Conservation (phyloP, 2,888 invertebrate species). For the Eupithecia pulchellata region DNA sequence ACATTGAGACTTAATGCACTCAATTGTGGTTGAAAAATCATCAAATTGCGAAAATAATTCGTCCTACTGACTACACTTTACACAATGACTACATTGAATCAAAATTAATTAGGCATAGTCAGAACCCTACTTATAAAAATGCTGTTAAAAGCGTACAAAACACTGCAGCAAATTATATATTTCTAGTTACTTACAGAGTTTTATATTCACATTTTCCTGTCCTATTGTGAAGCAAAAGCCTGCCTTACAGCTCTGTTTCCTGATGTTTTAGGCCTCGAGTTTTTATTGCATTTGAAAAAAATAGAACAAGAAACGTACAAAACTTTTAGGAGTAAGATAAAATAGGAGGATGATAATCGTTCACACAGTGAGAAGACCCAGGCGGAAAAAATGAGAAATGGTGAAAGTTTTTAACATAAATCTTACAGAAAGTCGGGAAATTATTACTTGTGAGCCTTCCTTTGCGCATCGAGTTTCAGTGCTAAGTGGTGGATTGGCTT, state of each 20-base stretch:
- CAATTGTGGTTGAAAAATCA: background rate
- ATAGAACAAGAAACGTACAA: conserved; percentile 54
- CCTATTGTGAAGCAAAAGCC: background rate
- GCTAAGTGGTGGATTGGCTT: conserved; percentile 43
- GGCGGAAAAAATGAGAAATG: conserved; percentile 77
- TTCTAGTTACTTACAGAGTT: conserved; percentile 42
- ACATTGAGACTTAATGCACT: background rate
- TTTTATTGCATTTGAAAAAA: conserved; percentile 50
- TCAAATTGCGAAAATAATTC: background rate
- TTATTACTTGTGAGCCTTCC: conserved; percentile 72
- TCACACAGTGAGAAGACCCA: conserved; percentile 66
- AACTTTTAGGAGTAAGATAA: conserved; percentile 56
- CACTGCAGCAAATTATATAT: conserved; percentile 46
- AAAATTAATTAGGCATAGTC: conserved; percentile 4
- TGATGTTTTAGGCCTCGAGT: background rate
- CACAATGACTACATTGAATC: background rate
- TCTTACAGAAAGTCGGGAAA: conserved; percentile 74
- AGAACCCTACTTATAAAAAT: conserved; percentile 14
- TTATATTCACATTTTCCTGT: conserved; percentile 22
- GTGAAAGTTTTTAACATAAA: conserved; percentile 82
- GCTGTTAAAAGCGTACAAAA: conserved; percentile 36
- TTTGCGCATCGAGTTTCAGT: conserved; percentile 50
- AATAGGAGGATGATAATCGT: conserved; percentile 78
- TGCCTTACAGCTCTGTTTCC: background rate
- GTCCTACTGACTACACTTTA: background rate